Evolutionary conservation across 2,888 invertebrate species (phyloP), one percentile per base, ranked within the genome.

Genomic region (Hololepta plana): DNA sequence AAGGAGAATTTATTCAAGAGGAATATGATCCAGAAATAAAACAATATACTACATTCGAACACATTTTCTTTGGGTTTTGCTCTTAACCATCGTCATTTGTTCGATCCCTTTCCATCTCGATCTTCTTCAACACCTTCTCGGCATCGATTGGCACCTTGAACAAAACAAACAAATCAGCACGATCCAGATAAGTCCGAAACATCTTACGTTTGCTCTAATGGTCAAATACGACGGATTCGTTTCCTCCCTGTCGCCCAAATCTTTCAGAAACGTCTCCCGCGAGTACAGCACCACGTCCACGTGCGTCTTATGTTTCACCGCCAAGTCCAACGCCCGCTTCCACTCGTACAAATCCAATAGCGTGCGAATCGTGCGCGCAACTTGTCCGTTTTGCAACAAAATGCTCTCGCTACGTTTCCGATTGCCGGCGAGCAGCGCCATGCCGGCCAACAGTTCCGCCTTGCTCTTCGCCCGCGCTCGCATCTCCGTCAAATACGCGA

Each of bases 301-400:
- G 40, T 74, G 67, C 3, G 66, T 67, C 46, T 74, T 73, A 47
- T 79, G 69, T 42, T 76, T 75, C 3, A 71, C 48, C 1, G 77
- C 76, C 32, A 81, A 51, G 40, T 81, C 79, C 28, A 82, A 49
- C 2, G 80, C 79, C 42, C 80, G 65, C 38, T 68, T 69, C 77
- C 80, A 82, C 39, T 73, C 70, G 45, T 74, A 75, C 35, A 73
- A 59, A 38, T 67, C 60, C 9, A 79, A 55, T 48, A 79, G 74
- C 17, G 72, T 59, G 53, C 70, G 66, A 40, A 82, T 70, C 3
- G 80, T 77, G 42, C 74, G 60, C 43, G 71, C 70, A 13, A 66
- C 58, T 36, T 71, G 57, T 21, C 72, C 72, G 38, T 70, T 70
- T 44, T 72, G 69, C 17, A 80, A 53, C 8, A 81, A 53, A 35